Base-by-base conservation (phyloP, 2,797 vertebrate species). In the Australoheros facetus region DNA sequence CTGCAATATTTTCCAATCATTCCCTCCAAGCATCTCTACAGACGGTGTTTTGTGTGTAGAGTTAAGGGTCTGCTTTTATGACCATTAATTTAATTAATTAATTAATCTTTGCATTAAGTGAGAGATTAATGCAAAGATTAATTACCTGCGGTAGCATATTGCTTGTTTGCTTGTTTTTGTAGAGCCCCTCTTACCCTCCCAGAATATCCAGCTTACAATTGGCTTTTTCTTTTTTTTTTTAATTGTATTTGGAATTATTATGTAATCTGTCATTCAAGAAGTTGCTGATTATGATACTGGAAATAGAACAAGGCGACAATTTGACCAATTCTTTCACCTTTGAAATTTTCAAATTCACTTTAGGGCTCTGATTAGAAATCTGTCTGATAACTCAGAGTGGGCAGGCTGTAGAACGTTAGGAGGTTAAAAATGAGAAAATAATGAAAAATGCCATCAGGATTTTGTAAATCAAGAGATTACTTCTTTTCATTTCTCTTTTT, bases 11-110 rank as follows among this genome's bases (percentile, higher is more conserved):
- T 48, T 5, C 14, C 14, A 48, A 7, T 48, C 45, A 42, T 42
- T 14, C 39, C 39, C 4, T 55, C 42, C 53, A 71, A 30, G 34
- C n/a, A 4, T 77, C 12, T 51, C 16, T 69, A 66, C 21, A 82
- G 56, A 73, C 62, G 66, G 23, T 23, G 23, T 23, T 21, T 11
- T 54, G 53, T 21, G 13, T 42, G 9, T 21, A 21, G 7, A 53
- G 48, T 51, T n/a, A 54, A n/a, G 77, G 81, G 82, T 78, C 79
- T 57, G 48, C 23, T 87, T 88, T 84, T 78, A 76, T 78, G 16
- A 57, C 32, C 62, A 64, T 66, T 84, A 58, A 51, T n/a, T 66
- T 83, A 58, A 51, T n/a, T 9, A 34, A 3, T 7, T 34, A 34
- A 34, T 34, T 34, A 34, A 34, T 34, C 32, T 34, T 34, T 34